Evolutionary conservation across 2,888 invertebrate species (phyloP).

Genomic region (Drosophila aldrichi): DNA sequence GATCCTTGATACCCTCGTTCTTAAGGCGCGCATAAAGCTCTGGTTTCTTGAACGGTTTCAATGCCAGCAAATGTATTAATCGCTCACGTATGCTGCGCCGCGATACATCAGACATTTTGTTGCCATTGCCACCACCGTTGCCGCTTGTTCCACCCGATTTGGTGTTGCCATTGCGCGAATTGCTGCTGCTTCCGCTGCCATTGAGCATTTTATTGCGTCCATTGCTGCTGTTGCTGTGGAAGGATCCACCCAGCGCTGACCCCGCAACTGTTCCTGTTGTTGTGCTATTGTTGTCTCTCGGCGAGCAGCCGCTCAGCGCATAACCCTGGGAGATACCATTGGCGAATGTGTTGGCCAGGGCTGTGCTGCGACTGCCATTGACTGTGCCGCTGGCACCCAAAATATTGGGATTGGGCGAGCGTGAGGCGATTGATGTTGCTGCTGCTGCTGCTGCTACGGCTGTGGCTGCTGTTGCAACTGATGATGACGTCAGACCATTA

Average conservation of each 20-base stretch:
- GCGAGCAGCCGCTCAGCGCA: constrained; percentile 71
- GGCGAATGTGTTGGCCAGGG: constrained; percentile 82
- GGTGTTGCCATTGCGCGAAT: constrained; percentile 55
- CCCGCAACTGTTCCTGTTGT: constrained; percentile 23
- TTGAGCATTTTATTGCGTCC: constrained; percentile 68
- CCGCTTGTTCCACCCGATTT: constrained; percentile 46
- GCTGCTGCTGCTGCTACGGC: constrained; percentile 48
- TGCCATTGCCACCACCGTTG: constrained; percentile 34
- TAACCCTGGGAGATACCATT: constrained; percentile 82
- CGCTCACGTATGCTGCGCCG: constrained; percentile 91
- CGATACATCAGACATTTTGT: constrained; percentile 84
- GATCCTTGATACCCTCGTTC: constrained; percentile 94
- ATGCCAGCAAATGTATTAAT: constrained; percentile 96
- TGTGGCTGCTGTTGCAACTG: constrained; percentile 49
- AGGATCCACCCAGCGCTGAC: constrained; percentile 22
- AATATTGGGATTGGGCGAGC: constrained; percentile 82
- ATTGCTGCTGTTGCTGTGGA: constrained; percentile 20
- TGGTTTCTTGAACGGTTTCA: constrained; percentile 97
- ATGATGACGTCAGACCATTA: constrained; percentile 66
- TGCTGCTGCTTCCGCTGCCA: constrained; percentile 50
- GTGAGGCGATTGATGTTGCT: constrained; percentile 62
- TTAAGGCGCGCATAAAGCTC: constrained; percentile 93
- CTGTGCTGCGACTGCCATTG: constrained; percentile 56
- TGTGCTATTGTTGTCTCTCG: constrained; percentile 45
- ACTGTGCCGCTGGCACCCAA: constrained; percentile 81